A percentile compares a stretch with the other conserved stretches of the same genome.
These are phyloP conservation scores for Linnaemya vulpina DNA, from an alignment of 2,888 invertebrate genomes.

Conservation along the genomic window DNA sequence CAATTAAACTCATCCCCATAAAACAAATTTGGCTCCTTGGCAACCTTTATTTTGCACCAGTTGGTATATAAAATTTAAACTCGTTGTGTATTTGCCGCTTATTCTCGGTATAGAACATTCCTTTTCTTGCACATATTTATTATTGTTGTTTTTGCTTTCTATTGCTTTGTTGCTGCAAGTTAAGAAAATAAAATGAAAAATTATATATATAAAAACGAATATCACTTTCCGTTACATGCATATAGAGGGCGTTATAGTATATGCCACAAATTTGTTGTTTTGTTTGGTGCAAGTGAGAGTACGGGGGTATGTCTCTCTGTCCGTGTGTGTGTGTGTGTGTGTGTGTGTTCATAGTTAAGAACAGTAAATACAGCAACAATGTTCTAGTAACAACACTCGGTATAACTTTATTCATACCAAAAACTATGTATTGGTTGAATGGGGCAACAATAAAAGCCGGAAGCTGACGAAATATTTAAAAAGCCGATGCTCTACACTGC, in stretches of 20 bases:
- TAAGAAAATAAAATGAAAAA: too few relatives aligned
- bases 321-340: neutral
- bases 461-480: conserved; percentile 80
- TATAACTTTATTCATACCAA: conserved; percentile 28
- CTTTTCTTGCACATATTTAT: conserved; percentile 30
- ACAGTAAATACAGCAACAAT: conserved; percentile 44
- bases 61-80: conserved; percentile 28
- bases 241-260: conserved; percentile 63
- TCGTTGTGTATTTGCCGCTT: conserved; percentile 65
- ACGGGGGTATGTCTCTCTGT: neutral
- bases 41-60: conserved; percentile 38
- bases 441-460: conserved; percentile 73
- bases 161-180: conserved; percentile 20
- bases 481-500: conserved; percentile 77
- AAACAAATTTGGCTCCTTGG: neutral
- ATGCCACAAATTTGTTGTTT: conserved; percentile 1
- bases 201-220: conserved; percentile 5
- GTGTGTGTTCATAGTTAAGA: conserved; percentile 31
- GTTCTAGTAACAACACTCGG: conserved; percentile 36
- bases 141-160: conserved; percentile 36
- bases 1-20: too few relatives aligned
- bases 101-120: conserved; percentile 31
- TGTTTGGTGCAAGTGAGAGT: neutral
- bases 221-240: conserved; percentile 47
- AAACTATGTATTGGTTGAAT: conserved; percentile 13